phyloP scores from a whole-genome alignment of 2,797 vertebrate species.

The Emydoidea blandingii region DNA sequence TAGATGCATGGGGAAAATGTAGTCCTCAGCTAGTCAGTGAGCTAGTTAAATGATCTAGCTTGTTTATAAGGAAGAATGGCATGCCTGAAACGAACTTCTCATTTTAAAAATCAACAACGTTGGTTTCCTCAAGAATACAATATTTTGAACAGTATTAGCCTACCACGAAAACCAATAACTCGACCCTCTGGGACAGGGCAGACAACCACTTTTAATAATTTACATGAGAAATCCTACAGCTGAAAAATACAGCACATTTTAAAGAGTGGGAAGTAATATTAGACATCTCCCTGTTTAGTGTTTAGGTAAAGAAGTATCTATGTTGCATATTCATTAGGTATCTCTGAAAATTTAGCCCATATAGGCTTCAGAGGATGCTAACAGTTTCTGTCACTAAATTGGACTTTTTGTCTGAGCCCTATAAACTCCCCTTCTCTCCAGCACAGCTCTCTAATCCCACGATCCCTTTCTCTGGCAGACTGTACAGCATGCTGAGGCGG shows the following conservation, averaged over 20 bases:
- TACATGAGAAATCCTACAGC: conserved; percentile 13
- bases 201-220: conserved; percentile 40
- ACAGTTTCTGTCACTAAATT: background rate
- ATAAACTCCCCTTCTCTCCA: background rate
- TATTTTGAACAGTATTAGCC: conserved; percentile 41
- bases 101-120: conserved; percentile 59
- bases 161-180: conserved; percentile 49
- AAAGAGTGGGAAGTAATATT: background rate
- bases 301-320: background rate
- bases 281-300: background rate
- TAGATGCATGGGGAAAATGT: conserved; percentile 36
- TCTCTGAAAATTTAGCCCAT: background rate
- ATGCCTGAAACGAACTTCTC: conserved; percentile 28
- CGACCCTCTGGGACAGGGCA: conserved; percentile 16
- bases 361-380: background rate
- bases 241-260: conserved; percentile 31
- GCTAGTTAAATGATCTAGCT: conserved; percentile 17
- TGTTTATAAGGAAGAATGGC: conserved; percentile 51
- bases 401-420: background rate
- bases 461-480: background rate
- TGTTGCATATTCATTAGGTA: background rate
- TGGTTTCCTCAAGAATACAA: conserved; percentile 49
- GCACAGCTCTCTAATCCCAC: background rate
- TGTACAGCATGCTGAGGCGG: background rate
- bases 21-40: background rate